phyloP scores from a whole-genome alignment of 2,888 invertebrate species.

The Synanthedon andrenaeformis region DNA sequence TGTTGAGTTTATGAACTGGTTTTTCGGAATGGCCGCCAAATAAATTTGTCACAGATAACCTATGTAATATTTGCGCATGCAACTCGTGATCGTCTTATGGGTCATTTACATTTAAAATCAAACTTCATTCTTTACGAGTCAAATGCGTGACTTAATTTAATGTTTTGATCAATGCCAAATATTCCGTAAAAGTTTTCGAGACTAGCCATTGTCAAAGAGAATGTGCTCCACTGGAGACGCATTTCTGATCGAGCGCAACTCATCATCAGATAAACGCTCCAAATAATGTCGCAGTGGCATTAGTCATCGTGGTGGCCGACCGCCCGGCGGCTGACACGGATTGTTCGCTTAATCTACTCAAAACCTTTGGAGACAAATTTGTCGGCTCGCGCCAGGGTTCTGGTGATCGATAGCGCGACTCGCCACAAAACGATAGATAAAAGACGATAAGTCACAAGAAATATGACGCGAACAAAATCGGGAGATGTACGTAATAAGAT shows the following conservation, averaged over 20 bases:
- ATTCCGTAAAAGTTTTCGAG: constrained; percentile 48
- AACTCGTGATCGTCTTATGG: constrained; percentile 37
- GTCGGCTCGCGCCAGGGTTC: constrained; percentile 56
- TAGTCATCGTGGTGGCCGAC: constrained; percentile 49
- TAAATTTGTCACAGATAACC: background rate
- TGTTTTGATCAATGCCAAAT: constrained; percentile 48
- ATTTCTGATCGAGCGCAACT: constrained; percentile 24
- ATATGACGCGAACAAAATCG: constrained; percentile 71
- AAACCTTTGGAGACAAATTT: constrained; percentile 66
- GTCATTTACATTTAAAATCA: constrained; percentile 48
- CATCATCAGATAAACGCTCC: constrained; percentile 64
- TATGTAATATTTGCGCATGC: constrained; percentile 18
- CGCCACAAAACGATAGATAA: constrained; percentile 69
- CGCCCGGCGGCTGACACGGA: constrained; percentile 27
- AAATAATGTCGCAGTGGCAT: constrained; percentile 55
- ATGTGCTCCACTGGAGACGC: constrained; percentile 10
- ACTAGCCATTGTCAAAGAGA: constrained; percentile 37
- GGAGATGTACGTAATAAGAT: constrained; percentile 71
- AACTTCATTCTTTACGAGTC: constrained; percentile 43
- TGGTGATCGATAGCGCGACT: constrained; percentile 65
- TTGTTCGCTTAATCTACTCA: constrained; percentile 65
- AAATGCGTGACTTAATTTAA: constrained; percentile 57
- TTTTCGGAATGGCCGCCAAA: too few relatives aligned
- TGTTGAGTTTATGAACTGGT: too few relatives aligned
- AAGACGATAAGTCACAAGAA: constrained; percentile 69